Conservation (phyloP, 2,797 vertebrate species). For the Hyperoplus lanceolatus region DNA sequence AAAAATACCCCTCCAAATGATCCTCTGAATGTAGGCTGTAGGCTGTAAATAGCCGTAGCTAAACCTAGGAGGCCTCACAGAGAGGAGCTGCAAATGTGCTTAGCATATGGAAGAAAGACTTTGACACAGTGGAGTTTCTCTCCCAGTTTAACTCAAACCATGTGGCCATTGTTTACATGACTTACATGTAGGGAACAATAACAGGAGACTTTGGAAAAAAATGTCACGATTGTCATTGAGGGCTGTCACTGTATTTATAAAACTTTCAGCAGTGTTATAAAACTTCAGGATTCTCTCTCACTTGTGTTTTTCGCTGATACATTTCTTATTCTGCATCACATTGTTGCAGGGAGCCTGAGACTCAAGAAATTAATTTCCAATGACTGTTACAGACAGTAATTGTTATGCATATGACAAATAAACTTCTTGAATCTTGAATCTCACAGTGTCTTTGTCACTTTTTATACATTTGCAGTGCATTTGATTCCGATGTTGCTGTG, state of each 20-base stretch:
- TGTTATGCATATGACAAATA: no score
- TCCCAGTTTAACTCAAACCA: conserved; percentile 63
- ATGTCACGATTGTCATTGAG: not conserved
- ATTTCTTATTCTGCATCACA: no score
- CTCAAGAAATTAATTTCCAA: no score
- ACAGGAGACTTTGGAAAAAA: conserved; percentile 10
- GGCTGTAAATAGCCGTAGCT: not conserved
- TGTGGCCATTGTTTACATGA: conserved; percentile 45
- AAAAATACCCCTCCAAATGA: not conserved
- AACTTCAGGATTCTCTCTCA: no score
- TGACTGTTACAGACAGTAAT: no score
- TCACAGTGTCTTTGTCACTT: not conserved
- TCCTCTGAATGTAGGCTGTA: not conserved
- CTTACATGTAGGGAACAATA: conserved; percentile 14
- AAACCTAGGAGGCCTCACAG: not conserved
- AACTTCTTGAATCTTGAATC: no score
- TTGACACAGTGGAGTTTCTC: conserved; percentile 23
- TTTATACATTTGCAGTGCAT: not conserved
- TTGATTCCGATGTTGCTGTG: not conserved
- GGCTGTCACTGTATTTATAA: not conserved
- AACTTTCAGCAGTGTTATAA: not conserved
- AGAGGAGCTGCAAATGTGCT: conserved; percentile 14
- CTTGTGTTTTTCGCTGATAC: no score
- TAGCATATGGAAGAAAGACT: conserved; percentile 15
- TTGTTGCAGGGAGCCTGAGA: no score